Evolutionary conservation across 2,797 vertebrate genomes (phyloP).

Genomic region (Darevskia nairensis): DNA sequence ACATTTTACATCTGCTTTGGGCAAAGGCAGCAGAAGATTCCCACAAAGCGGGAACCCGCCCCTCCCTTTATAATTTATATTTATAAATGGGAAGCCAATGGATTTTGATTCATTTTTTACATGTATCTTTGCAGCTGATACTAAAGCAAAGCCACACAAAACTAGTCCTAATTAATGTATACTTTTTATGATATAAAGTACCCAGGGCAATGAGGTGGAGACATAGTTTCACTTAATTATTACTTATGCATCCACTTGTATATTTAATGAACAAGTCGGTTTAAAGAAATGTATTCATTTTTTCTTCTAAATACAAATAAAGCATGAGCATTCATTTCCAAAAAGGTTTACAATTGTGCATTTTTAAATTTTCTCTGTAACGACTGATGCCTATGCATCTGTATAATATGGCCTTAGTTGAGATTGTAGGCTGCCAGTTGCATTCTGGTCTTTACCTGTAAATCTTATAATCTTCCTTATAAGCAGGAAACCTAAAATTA

Average conservation of each 20-base stretch:
- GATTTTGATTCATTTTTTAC: not conserved
- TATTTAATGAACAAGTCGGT: fast-evolving
- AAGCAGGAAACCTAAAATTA: not conserved
- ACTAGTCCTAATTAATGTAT: conserved; percentile 12
- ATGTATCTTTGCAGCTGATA: conserved; percentile 37
- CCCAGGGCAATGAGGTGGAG: fast-evolving
- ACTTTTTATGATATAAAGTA: not conserved
- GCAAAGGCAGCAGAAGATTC: conserved; percentile 70
- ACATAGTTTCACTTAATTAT: not conserved
- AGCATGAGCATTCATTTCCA: not conserved
- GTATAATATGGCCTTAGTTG: not conserved
- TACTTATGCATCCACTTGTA: not conserved
- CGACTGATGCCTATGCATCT: not conserved
- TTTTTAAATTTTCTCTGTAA: not conserved
- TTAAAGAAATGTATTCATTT: not conserved
- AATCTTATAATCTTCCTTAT: not conserved
- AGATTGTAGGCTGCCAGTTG: not conserved
- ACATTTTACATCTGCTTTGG: conserved; percentile 80
- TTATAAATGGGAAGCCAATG: conserved; percentile 37
- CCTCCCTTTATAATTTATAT: conserved; percentile 34
- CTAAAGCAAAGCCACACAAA: fast-evolving
- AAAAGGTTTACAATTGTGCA: not conserved
- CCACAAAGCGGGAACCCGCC: conserved; percentile 26
- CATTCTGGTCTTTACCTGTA: fast-evolving
- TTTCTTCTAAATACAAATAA: fast-evolving